Base-by-base conservation (phyloP, 1,140 invertebrate genomes). In the Thalassaphorura encarpata region DNA sequence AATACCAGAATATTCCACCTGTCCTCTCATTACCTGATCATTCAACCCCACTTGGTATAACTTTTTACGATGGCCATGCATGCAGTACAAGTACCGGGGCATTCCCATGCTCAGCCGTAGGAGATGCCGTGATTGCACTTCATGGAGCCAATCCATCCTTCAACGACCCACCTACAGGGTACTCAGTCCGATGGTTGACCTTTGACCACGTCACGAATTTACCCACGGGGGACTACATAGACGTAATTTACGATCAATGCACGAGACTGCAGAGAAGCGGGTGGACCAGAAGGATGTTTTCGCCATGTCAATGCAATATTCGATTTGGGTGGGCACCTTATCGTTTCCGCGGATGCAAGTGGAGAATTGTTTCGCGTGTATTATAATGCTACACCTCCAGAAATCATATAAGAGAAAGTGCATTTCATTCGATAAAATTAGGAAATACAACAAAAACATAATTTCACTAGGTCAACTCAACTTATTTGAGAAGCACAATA, bases 251-350 rank as follows among this genome's bases (percentile, higher is more conserved):
- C 18, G n/a, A n/a, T n/a, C n/a, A n/a, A n/a, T n/a, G n/a, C n/a
- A n/a, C n/a, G n/a, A n/a, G n/a, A n/a, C n/a, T n/a, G n/a, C n/a
- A n/a, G n/a, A n/a, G n/a, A n/a, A n/a, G n/a, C n/a, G n/a, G n/a
- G n/a, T n/a, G n/a, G n/a, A n/a, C n/a, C n/a, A n/a, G 54, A 50
- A 43, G 16, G 33, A 6, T 61, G 59, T 28, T 49, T 61, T 24
- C 18, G 49, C n/a, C 59, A 54, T 1, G 59, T 56, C n/a, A 42
- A 56, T 29, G 41, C 36, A 2, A 39, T 56, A n/a, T 61, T 61
- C 18, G 36, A 52, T 33, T 36, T 41, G 0, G 3, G 46, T 4
- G 59, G 54, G 18, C 54, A 49, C 19, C n/a, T 61, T 4, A 11
- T 61, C 13, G 50, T 61, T 16, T 48, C 54, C 6, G 21, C 42